Conservation (phyloP, 2,113 vertebrate species). For the Clinocottus analis region DNA sequence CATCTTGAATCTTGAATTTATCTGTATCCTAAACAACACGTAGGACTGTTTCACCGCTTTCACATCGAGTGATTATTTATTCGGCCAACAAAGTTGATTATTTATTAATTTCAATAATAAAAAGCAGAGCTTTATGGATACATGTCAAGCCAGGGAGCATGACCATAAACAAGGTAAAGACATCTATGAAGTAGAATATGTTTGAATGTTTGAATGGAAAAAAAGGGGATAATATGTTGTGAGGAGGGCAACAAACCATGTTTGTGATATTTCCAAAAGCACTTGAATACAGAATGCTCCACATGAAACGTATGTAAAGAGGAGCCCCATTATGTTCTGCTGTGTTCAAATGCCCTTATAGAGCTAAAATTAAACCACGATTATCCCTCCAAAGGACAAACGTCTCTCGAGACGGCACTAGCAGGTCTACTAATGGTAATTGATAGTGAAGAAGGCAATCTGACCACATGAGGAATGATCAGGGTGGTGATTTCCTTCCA, state of each 20-base stretch:
- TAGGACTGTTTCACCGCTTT: too few relatives aligned
- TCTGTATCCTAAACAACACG: too few relatives aligned
- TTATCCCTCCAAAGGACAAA: neutral
- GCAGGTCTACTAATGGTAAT: conserved; percentile 14
- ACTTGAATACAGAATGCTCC: neutral
- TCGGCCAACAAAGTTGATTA: too few relatives aligned
- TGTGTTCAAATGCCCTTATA: neutral
- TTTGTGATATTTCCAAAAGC: neutral
- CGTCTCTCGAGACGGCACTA: neutral
- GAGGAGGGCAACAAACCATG: neutral
- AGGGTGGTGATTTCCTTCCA: neutral
- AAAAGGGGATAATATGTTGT: neutral
- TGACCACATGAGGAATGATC: neutral
- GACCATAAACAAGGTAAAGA: too few relatives aligned
- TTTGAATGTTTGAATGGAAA: too few relatives aligned
- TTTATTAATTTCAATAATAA: too few relatives aligned
- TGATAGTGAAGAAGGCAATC: neutral
- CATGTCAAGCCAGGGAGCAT: too few relatives aligned
- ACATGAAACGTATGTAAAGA: neutral
- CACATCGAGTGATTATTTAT: too few relatives aligned
- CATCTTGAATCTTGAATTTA: too few relatives aligned
- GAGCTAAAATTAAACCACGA: neutral
- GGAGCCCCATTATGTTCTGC: conserved; percentile 8
- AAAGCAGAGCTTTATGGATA: too few relatives aligned
- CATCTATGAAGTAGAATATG: too few relatives aligned